Conservation (phyloP, 2,888 invertebrate species). For the Caenorhabditis macrosperma region DNA sequence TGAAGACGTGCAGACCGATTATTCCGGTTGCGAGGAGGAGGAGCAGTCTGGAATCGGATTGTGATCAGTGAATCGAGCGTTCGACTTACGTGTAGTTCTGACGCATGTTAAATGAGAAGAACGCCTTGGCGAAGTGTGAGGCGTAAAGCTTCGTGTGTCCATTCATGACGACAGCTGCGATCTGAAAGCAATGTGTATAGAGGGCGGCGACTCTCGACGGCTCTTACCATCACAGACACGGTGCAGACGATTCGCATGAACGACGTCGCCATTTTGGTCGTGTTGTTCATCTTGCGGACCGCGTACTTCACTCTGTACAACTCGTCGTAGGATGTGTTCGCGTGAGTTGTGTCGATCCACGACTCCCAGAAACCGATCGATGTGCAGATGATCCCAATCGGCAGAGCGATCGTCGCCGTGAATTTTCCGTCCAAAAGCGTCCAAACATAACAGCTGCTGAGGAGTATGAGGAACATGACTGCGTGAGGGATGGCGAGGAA, state of each 20-base stretch:
- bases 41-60: conserved; percentile 59
- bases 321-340: conserved; percentile 70
- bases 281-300: conserved; percentile 71
- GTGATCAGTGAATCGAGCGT: not conserved
- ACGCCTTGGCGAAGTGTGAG: conserved; percentile 40
- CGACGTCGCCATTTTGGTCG: conserved; percentile 65
- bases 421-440: conserved; percentile 61
- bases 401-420: conserved; percentile 63
- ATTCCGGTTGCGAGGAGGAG: conserved; percentile 65
- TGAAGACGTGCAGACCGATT: conserved; percentile 65
- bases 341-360: conserved; percentile 73
- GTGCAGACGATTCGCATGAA: conserved; percentile 58
- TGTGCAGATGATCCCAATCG: conserved; percentile 68
- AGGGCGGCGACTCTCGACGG: too few species aligned
- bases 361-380: conserved; percentile 77
- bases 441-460: conserved; percentile 63
- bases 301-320: conserved; percentile 76
- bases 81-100: conserved; percentile 55
- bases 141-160: conserved; percentile 40
- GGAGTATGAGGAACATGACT: conserved; percentile 56
- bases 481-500: conserved; percentile 58
- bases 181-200: conserved; percentile 13
- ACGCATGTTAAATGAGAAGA: conserved; percentile 37
- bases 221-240: conserved; percentile 46
- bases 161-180: conserved; percentile 47